Evolutionary conservation across 1,140 invertebrate genomes (phyloP).

Genomic region (Bathynomus jamesi): DNA sequence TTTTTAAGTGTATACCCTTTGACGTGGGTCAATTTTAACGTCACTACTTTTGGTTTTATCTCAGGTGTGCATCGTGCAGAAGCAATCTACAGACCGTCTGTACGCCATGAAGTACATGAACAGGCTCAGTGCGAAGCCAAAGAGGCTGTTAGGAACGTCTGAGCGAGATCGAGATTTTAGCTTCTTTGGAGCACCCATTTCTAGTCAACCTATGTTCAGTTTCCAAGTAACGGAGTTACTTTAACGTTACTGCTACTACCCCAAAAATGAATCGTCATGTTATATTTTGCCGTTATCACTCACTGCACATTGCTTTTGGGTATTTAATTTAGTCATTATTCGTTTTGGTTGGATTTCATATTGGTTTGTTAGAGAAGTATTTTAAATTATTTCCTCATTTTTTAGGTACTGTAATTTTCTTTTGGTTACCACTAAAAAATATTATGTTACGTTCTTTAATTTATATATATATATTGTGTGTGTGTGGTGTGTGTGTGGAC

Average conservation of each 20-base stretch:
- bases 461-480: too few species aligned
- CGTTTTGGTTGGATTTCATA: background rate
- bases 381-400: background rate
- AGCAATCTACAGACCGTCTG: constrained; percentile 68
- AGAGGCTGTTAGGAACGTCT: constrained; percentile 70
- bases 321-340: background rate
- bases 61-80: constrained; percentile 86
- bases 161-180: constrained; percentile 75
- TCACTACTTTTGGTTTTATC: constrained; percentile 13
- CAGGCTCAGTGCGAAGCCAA: constrained; percentile 65
- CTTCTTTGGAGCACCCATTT: constrained; percentile 72
- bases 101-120: constrained; percentile 91
- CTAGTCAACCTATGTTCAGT: constrained; percentile 83
- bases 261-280: background rate
- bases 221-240: constrained; percentile 55
- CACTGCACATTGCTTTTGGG: background rate
- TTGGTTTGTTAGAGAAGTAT: background rate
- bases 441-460: too few species aligned
- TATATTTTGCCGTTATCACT: background rate
- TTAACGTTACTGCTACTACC: too few species aligned
- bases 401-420: too few species aligned
- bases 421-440: too few species aligned
- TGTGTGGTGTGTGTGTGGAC: too few species aligned
- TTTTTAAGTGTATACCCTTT: too few species aligned
- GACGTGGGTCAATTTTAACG: background rate